These are phyloP conservation scores for Chymomyza fuscimana DNA, from an alignment of 2,888 invertebrate species.

Conservation along the genomic window DNA sequence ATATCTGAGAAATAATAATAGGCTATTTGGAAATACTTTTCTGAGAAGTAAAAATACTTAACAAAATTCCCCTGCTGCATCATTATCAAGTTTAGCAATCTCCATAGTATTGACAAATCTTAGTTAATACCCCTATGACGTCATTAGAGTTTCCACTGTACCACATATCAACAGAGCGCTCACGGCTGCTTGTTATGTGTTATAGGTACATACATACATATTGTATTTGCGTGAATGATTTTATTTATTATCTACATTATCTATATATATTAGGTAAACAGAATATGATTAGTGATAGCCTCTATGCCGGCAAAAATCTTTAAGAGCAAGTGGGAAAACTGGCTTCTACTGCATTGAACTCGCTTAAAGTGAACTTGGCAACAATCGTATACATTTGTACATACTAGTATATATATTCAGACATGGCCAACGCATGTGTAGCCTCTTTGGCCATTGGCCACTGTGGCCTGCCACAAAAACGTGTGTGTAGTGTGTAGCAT, in stretches of 20 bases:
- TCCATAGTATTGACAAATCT: too few species aligned
- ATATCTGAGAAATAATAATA: too few species aligned
- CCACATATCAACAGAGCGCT: neutral
- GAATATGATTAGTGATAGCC: neutral
- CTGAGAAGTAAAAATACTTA: too few species aligned
- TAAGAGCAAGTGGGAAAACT: slow-evolving; percentile 34
- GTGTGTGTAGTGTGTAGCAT: slow-evolving; percentile 32
- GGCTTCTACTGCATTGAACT: slow-evolving; percentile 60
- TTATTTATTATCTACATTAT: slow-evolving; percentile 35
- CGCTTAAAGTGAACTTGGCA: slow-evolving; percentile 33
- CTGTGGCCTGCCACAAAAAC: neutral
- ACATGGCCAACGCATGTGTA: slow-evolving; percentile 1
- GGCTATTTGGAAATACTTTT: too few species aligned
- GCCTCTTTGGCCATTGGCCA: neutral
- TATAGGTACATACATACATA: neutral
- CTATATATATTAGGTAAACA: neutral
- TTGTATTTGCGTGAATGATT: slow-evolving; percentile 33
- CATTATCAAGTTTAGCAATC: too few species aligned
- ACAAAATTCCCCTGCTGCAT: too few species aligned
- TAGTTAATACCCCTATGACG: too few species aligned
- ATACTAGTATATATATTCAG: neutral
- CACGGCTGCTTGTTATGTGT: neutral
- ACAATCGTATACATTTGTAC: slow-evolving; percentile 21
- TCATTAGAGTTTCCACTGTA: neutral
- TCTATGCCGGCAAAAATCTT: neutral